These are phyloP conservation scores for Dromococcyx pavoninus DNA, from an alignment of 2,797 vertebrate species.

Conservation along the genomic window DNA sequence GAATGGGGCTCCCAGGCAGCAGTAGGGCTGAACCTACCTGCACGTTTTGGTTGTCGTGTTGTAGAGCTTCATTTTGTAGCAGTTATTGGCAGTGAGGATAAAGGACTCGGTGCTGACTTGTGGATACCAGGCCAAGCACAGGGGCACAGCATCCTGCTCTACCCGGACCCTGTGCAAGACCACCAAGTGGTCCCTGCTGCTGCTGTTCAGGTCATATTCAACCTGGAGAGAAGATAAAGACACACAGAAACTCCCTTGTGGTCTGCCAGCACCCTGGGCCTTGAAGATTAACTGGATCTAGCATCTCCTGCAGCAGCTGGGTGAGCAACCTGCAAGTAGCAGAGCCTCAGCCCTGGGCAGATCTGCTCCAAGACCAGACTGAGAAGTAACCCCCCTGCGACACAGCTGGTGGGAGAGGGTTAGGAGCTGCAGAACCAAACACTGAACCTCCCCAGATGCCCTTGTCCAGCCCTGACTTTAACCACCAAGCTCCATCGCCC, in stretches of 20 bases:
- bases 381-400: not conserved
- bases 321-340: fast-evolving
- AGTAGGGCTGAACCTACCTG: slow-evolving; percentile 77
- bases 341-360: not conserved
- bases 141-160: slow-evolving; percentile 85
- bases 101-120: slow-evolving; percentile 85
- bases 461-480: not conserved
- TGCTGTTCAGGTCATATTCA: slow-evolving; percentile 88
- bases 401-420: not conserved
- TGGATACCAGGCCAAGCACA: slow-evolving; percentile 91
- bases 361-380: not conserved
- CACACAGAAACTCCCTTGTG: not conserved
- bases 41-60: slow-evolving; percentile 90
- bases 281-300: not conserved
- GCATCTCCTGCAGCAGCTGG: not conserved
- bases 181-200: slow-evolving; percentile 75
- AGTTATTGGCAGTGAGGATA: slow-evolving; percentile 84
- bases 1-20: not conserved
- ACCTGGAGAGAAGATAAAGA: slow-evolving; percentile 76
- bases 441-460: not conserved
- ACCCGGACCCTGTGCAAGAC: slow-evolving; percentile 79
- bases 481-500: not conserved
- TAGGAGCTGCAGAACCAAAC: not conserved
- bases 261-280: not conserved
- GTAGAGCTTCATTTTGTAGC: slow-evolving; percentile 92